Conservation (phyloP, 1,140 invertebrate genomes). For the Zaprionus inermis region DNA sequence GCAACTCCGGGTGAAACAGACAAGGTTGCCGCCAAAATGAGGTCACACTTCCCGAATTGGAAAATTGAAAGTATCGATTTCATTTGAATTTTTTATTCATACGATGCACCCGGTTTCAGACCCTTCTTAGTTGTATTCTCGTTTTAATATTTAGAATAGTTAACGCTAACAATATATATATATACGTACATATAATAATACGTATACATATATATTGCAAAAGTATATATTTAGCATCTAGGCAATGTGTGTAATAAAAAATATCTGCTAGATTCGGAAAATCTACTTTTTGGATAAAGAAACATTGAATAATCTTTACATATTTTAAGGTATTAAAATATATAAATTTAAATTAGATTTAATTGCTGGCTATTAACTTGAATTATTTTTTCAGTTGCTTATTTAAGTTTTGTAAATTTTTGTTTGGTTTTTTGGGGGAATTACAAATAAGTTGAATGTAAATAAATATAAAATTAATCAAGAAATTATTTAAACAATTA, state of each 20-base stretch:
- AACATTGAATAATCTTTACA: slow-evolving; percentile 58
- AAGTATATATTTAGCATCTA: slow-evolving; percentile 69
- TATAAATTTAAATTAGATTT: slow-evolving; percentile 56
- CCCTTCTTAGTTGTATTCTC: slow-evolving; percentile 30
- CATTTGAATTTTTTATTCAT: slow-evolving; percentile 44
- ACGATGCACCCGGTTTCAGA: slow-evolving; percentile 36
- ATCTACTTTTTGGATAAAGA: slow-evolving; percentile 69
- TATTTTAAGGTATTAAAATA: slow-evolving; percentile 40
- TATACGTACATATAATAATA: slow-evolving; percentile 38
- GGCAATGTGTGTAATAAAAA: slow-evolving; percentile 58
- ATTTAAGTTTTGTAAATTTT: background rate
- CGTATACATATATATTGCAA: slow-evolving; percentile 52
- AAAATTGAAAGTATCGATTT: slow-evolving; percentile 7
- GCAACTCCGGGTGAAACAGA: background rate
- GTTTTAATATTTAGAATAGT: slow-evolving; percentile 47
- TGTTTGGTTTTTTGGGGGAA: slow-evolving; percentile 44
- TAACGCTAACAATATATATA: slow-evolving; percentile 51
- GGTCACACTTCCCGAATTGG: background rate
- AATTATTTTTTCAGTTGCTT: slow-evolving; percentile 22
- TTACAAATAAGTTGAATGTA: slow-evolving; percentile 59
- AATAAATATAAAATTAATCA: slow-evolving; percentile 66
- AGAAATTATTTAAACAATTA: slow-evolving; percentile 65
- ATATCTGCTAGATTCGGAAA: slow-evolving; percentile 53
- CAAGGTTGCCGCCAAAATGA: too few species aligned
- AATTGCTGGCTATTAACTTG: slow-evolving; percentile 29